Percentiles rank a stretch among this genome's conserved stretches.
Conservation (phyloP, 2,797 vertebrate genomes). For the Chlorospingus flavigularis region DNA sequence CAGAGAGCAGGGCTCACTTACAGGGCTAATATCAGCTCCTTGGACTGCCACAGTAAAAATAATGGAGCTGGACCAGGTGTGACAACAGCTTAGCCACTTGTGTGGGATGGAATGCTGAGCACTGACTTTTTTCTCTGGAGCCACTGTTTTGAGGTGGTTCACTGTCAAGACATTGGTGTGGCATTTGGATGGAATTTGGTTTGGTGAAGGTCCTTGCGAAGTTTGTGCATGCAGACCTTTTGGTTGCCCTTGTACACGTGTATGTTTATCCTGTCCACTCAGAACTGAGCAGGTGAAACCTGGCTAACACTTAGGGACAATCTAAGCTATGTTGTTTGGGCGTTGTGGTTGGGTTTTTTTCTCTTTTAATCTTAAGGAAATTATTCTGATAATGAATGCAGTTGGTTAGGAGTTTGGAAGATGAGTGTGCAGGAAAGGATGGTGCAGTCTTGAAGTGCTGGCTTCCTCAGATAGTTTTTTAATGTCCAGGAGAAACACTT, state of each 20-base stretch:
- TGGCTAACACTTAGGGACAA: neutral
- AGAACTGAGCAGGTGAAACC: neutral
- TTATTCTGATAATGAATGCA: neutral
- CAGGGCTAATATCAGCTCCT: neutral
- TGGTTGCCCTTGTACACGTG: neutral
- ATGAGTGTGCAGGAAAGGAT: neutral
- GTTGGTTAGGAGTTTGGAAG: neutral
- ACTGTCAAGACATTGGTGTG: neutral
- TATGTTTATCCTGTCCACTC: neutral
- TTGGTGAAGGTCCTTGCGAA: neutral
- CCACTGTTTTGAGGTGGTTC: neutral
- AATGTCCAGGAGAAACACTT: neutral
- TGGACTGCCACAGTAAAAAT: neutral
- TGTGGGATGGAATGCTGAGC: neutral
- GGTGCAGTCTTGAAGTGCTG: neutral
- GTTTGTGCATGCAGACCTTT: neutral
- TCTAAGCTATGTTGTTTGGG: neutral
- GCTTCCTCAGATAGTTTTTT: neutral
- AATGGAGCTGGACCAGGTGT: neutral
- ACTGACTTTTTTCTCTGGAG: neutral
- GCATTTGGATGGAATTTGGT: neutral
- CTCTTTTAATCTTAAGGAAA: constrained; percentile 5
- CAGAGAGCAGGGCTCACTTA: neutral
- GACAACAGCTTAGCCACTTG: neutral
- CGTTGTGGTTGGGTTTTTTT: rapidly evolving